These are phyloP conservation scores for Brenthis ino DNA, from an alignment of 2,888 invertebrate genomes.

Conservation along the genomic window DNA sequence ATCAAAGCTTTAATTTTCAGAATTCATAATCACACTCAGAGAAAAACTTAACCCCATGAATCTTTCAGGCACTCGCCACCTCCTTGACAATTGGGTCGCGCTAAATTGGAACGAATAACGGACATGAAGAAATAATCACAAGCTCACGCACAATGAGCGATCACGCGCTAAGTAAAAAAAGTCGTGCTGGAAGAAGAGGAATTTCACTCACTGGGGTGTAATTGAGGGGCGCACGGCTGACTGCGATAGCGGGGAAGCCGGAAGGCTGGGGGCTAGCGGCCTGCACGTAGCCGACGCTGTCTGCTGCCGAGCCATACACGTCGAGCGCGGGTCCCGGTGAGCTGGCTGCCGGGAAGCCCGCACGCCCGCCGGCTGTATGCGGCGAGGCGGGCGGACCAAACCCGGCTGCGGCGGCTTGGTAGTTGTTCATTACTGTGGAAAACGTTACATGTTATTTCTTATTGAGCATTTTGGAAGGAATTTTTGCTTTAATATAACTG, in stretches of 20 bases:
- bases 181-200: no score
- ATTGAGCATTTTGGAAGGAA: neutral
- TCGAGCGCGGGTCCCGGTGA: constrained; percentile 96
- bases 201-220: constrained; percentile 92
- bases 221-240: constrained; percentile 95
- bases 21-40: neutral
- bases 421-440: constrained; percentile 95
- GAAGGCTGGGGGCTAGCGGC: constrained; percentile 98
- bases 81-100: no score
- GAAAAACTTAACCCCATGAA: no score
- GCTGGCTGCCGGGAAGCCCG: constrained; percentile 94
- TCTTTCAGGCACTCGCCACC: no score
- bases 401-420: constrained; percentile 92
- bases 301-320: constrained; percentile 95
- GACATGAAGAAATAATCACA: no score
- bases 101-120: no score
- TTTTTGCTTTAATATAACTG: neutral
- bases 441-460: constrained; percentile 5
- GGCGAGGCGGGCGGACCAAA: constrained; percentile 93
- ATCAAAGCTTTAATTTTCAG: neutral
- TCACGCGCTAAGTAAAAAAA: no score
- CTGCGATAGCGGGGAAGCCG: constrained; percentile 96
- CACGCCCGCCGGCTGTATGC: constrained; percentile 87
- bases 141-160: no score
- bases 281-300: constrained; percentile 96